Evolutionary conservation across 2,888 invertebrate species (phyloP).

Genomic region (Spodoptera picta): DNA sequence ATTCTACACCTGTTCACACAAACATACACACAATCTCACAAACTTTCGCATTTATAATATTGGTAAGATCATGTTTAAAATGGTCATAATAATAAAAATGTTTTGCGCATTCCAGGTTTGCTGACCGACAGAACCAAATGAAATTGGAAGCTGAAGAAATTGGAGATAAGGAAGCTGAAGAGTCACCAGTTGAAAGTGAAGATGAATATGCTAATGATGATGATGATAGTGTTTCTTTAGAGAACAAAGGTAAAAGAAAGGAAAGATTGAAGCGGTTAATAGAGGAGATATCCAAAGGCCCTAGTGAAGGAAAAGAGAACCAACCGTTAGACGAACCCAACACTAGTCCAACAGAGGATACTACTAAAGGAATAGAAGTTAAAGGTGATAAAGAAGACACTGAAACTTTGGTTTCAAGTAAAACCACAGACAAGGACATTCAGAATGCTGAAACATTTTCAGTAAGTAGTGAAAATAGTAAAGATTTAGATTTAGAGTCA

Average conservation of each 20-base stretch:
- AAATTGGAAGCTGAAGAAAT: conserved; percentile 81
- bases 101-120: conserved; percentile 71
- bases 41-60: too few relatives aligned
- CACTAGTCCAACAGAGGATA: conserved; percentile 22
- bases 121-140: conserved; percentile 79
- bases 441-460: conserved; percentile 56
- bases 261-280: conserved; percentile 74
- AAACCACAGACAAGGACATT: conserved; percentile 14
- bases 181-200: conserved; percentile 81
- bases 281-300: conserved; percentile 72
- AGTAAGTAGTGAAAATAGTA: conserved; percentile 68
- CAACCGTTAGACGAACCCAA: conserved; percentile 38
- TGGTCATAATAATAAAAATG: neutral
- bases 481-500: conserved; percentile 69
- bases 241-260: conserved; percentile 76
- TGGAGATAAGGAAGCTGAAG: conserved; percentile 83
- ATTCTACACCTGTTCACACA: too few relatives aligned
- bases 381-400: conserved; percentile 25
- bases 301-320: conserved; percentile 50
- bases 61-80: too few relatives aligned
- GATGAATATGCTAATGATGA: conserved; percentile 71
- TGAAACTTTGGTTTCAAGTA: conserved; percentile 14
- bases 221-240: conserved; percentile 60
- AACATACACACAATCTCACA: too few relatives aligned
- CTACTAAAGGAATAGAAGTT: conserved; percentile 18